Base-by-base conservation (phyloP, 1,140 invertebrate species). In the Choristoneura fumiferana region DNA sequence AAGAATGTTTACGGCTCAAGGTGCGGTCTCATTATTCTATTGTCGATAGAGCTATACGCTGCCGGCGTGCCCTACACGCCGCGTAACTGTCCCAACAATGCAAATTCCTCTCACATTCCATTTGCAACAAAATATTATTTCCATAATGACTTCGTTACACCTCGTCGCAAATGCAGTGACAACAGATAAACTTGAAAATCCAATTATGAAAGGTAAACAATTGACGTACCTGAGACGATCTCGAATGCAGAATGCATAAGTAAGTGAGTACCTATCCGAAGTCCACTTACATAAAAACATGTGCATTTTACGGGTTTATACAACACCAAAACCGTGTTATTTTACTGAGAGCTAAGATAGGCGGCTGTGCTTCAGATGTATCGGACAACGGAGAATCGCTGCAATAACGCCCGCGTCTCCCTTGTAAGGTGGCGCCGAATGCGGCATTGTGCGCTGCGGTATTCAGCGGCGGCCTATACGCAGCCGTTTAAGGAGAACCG, bases 71-170 rank as follows among this genome's bases (percentile, higher is more conserved):
- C 71, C 62, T 63, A 68, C 73, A 54, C 63, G 62, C 67, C 72
- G 71, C 67, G 82, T 81, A 77, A 74, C 79, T 80, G 75, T 81
- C 77, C 75, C 62, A 71, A 76, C 76, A 79, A 78, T 84, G 78
- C 78, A 81, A 63, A 81, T 83, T 78, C 62, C 78, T 76, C 83
- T 85, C 82, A 85, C 84, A 73, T 65, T 77, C 76, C 75, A 83
- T 85, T 83, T 85, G 73, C 76, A 29, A 87, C 85, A 84, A 85
- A 85, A 86, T 80, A 83, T 80, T 80, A 83, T 84, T 82, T 75
- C 73, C 76, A 72, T 69, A 72, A 69, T 58, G 68, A 64, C 78
- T 66, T 72, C 67, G 67, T 79, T 81, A 71, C 69, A 73, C 71
- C 62, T 57, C 67, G 69, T 76, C 72, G 72, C 74, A 72, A 76